A percentile compares a stretch with the other conserved stretches of the same genome.
phyloP scores from a whole-genome alignment of 2,888 invertebrate genomes.

The Nomada goodeniana region DNA sequence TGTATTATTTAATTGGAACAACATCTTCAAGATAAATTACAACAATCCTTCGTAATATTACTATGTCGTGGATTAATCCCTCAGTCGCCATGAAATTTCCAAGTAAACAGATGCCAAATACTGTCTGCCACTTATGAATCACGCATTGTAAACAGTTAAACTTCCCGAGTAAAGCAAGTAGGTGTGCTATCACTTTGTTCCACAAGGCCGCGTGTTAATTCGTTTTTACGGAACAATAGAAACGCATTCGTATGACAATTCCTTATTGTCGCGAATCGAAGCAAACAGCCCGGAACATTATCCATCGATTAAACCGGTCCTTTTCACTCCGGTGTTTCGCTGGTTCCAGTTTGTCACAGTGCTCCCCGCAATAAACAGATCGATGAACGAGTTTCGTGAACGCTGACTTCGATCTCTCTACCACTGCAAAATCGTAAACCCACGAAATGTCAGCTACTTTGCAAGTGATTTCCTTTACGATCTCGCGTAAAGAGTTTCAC shows the following conservation, averaged over 20 bases:
- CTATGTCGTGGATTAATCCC: neutral
- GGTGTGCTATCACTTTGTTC: constrained; percentile 4
- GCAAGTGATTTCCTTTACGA: constrained; percentile 40
- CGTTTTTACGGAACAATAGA: constrained; percentile 8
- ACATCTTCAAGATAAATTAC: neutral
- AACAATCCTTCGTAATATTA: neutral
- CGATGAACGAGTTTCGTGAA: constrained; percentile 39
- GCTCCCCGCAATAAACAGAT: constrained; percentile 41
- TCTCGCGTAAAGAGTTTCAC: neutral
- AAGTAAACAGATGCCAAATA: neutral
- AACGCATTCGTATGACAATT: constrained; percentile 9
- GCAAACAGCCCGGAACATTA: neutral
- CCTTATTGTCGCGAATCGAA: neutral
- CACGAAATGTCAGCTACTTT: constrained; percentile 55
- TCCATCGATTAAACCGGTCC: constrained; percentile 8
- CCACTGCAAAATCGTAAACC: constrained; percentile 31
- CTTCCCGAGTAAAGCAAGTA: neutral
- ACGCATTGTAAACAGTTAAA: neutral
- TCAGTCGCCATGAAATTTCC: neutral
- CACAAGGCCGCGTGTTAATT: neutral
- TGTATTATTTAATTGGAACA: neutral
- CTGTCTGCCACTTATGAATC: neutral
- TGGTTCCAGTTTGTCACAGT: neutral
- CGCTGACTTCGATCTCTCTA: constrained; percentile 28
- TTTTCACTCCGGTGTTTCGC: neutral